A percentile compares a stretch with the other conserved stretches of the same genome.
Evolutionary conservation across 1,140 invertebrate species (phyloP).

Genomic region (Drosophila sucinea): DNA sequence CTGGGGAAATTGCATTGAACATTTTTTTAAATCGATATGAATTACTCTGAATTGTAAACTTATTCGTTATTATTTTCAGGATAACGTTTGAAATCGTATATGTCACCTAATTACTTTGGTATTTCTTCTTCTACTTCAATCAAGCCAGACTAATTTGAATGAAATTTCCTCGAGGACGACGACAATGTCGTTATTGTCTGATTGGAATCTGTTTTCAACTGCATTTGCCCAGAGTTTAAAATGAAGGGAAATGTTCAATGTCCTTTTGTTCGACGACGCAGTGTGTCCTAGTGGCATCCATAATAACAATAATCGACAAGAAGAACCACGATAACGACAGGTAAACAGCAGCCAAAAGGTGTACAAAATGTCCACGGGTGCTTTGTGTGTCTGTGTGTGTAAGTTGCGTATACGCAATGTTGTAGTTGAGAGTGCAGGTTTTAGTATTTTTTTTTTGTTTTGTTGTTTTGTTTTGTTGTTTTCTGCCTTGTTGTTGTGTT

Average conservation of each 20-base stretch:
- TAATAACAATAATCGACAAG: constrained; percentile 48
- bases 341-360: constrained; percentile 17
- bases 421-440: constrained; percentile 26
- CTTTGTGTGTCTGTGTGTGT: background rate
- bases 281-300: constrained; percentile 19
- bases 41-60: too few relatives aligned
- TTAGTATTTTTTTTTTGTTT: constrained; percentile 24
- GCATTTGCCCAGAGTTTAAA: background rate
- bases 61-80: too few relatives aligned
- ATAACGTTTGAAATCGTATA: too few relatives aligned
- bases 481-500: constrained; percentile 3
- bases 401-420: constrained; percentile 65
- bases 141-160: background rate
- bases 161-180: background rate
- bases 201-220: background rate
- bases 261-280: constrained; percentile 4
- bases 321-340: constrained; percentile 31
- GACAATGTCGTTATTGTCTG: background rate
- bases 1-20: constrained; percentile 40
- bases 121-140: too few relatives aligned
- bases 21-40: background rate
- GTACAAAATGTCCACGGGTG: constrained; percentile 6
- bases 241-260: background rate
- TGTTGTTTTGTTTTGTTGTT: background rate
- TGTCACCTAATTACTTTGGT: too few relatives aligned